These are phyloP conservation scores for Teleopsis dalmanni DNA, from an alignment of 1,140 invertebrate genomes.

Conservation along the genomic window DNA sequence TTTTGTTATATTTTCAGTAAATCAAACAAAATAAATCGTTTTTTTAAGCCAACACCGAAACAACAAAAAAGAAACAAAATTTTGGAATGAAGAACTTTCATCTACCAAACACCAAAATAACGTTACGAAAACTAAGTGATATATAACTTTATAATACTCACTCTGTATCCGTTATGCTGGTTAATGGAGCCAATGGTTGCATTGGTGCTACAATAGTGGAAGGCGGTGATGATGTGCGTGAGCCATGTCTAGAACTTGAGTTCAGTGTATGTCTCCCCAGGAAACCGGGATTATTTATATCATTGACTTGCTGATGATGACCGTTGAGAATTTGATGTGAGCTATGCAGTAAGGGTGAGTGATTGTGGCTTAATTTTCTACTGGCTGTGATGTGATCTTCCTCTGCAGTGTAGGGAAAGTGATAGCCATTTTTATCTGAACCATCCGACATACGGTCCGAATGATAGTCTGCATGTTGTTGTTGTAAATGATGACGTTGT, in stretches of 20 bases:
- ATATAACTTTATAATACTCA: too few species aligned
- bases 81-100: background rate
- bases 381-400: conserved; percentile 50
- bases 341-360: conserved; percentile 30
- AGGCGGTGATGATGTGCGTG: conserved; percentile 33
- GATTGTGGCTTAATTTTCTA: conserved; percentile 41
- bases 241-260: conserved; percentile 43
- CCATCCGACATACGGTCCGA: conserved; percentile 59
- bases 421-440: conserved; percentile 70
- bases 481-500: conserved; percentile 48
- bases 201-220: conserved; percentile 42
- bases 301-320: conserved; percentile 36
- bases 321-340: conserved; percentile 28
- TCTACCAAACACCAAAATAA: background rate
- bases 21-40: background rate
- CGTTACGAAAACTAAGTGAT: background rate
- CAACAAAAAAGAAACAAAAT: background rate
- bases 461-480: conserved; percentile 47
- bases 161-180: conserved; percentile 56
- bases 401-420: conserved; percentile 63
- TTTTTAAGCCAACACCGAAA: background rate
- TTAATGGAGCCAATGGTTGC: conserved; percentile 50
- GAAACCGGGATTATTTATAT: conserved; percentile 49
- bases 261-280: conserved; percentile 42
- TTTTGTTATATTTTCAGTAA: too few species aligned